These are phyloP conservation scores for Corapipo altera DNA, from an alignment of 2,113 vertebrate genomes.

Conservation along the genomic window DNA sequence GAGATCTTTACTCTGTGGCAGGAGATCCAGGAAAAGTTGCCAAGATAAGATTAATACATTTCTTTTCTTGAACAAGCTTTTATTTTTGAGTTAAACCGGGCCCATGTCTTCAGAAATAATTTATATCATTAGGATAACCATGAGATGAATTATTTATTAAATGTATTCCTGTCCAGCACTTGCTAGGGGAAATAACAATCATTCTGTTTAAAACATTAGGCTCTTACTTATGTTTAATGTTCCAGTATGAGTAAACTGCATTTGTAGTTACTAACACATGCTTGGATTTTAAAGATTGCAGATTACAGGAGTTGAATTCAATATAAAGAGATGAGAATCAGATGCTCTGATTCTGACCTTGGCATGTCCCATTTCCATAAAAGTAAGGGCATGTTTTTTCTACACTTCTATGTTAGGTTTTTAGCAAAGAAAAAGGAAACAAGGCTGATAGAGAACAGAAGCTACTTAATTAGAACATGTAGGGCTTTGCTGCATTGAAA, in stretches of 20 bases:
- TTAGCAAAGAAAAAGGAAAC: neutral
- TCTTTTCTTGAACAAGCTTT: neutral
- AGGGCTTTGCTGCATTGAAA: neutral
- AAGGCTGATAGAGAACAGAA: neutral
- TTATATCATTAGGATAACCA: neutral
- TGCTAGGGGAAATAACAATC: neutral
- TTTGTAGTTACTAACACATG: neutral
- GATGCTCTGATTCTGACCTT: neutral
- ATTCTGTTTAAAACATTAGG: neutral
- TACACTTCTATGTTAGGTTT: neutral
- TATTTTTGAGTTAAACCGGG: neutral
- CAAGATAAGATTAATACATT: neutral
- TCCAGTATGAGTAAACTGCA: neutral
- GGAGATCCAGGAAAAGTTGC: neutral
- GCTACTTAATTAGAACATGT: neutral
- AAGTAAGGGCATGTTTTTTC: neutral
- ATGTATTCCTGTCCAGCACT: neutral
- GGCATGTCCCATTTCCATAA: neutral
- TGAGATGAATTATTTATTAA: neutral
- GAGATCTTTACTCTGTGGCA: neutral
- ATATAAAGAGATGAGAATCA: neutral
- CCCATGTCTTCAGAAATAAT: neutral
- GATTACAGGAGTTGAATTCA: neutral
- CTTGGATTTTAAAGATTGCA: neutral
- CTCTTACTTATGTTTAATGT: neutral